Evolutionary conservation across 2,888 invertebrate species (phyloP).

Genomic region (Dynastes hyllus): DNA sequence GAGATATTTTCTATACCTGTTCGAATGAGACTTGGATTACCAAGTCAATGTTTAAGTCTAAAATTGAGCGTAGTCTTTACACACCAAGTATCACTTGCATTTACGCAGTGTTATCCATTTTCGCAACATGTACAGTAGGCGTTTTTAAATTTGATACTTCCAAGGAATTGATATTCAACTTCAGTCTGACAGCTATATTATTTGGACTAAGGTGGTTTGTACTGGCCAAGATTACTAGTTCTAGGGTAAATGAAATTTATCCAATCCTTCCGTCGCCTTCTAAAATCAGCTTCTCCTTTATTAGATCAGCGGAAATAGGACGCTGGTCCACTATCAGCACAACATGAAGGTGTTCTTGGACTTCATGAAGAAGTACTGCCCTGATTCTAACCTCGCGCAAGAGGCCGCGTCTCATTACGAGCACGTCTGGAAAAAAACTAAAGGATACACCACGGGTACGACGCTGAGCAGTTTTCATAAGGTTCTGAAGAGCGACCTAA

Average conservation of each 20-base stretch:
- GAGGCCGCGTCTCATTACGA: conserved; percentile 54
- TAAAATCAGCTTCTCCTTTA: not conserved
- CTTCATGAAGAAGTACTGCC: conserved; percentile 51
- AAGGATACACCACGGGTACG: conserved; percentile 28
- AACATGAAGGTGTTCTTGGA: conserved; percentile 53
- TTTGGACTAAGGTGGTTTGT: conserved; percentile 51
- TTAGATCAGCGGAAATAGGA: conserved; percentile 54
- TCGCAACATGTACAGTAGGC: conserved; percentile 40
- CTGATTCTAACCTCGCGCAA: conserved; percentile 50
- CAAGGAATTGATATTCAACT: conserved; percentile 13
- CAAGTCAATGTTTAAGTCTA: not conserved
- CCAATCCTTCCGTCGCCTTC: not conserved
- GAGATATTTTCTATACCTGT: conserved; percentile 21
- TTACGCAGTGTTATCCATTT: conserved; percentile 41
- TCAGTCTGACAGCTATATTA: conserved; percentile 22
- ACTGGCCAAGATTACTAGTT: conserved; percentile 50
- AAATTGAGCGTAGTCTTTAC: not conserved
- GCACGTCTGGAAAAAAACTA: conserved; percentile 55
- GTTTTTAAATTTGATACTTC: conserved; percentile 27
- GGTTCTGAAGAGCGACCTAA: conserved; percentile 31
- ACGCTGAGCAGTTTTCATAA: conserved; percentile 36
- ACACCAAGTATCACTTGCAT: conserved; percentile 40
- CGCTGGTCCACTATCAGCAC: conserved; percentile 54
- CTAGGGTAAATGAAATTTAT: conserved; percentile 41
- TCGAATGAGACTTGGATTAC: conserved; percentile 50